Evolutionary conservation across 2,797 vertebrate genomes (phyloP).

Genomic region (Gorsachius magnificus): DNA sequence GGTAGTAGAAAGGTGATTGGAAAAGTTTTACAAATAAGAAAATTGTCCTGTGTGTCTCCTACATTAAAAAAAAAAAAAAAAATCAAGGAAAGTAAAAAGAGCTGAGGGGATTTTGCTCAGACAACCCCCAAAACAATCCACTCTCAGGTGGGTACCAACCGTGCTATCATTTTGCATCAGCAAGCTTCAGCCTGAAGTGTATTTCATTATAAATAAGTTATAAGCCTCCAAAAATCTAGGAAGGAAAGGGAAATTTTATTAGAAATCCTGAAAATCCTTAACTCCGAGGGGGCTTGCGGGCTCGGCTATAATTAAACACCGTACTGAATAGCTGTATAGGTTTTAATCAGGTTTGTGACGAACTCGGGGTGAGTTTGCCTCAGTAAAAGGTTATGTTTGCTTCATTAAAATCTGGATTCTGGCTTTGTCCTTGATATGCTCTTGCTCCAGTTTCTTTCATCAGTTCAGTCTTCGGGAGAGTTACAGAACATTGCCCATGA

Average conservation of each 20-base stretch:
- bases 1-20: background rate
- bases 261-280: background rate
- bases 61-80: background rate
- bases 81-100: background rate
- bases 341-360: background rate
- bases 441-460: conserved; percentile 32
- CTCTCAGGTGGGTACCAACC: background rate
- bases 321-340: background rate
- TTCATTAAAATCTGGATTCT: conserved; percentile 42
- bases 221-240: background rate
- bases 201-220: background rate
- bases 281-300: background rate
- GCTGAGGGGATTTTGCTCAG: background rate
- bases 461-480: background rate
- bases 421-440: conserved; percentile 2
- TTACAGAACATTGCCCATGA: background rate
- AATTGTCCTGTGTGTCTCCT: background rate
- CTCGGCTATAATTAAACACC: background rate
- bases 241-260: background rate
- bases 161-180: accelerated
- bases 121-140: background rate
- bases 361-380: background rate
- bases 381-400: background rate
- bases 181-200: background rate
- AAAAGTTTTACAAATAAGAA: background rate